These are phyloP conservation scores for Eupithecia dodoneata DNA, from an alignment of 2,888 invertebrate genomes.

Conservation along the genomic window DNA sequence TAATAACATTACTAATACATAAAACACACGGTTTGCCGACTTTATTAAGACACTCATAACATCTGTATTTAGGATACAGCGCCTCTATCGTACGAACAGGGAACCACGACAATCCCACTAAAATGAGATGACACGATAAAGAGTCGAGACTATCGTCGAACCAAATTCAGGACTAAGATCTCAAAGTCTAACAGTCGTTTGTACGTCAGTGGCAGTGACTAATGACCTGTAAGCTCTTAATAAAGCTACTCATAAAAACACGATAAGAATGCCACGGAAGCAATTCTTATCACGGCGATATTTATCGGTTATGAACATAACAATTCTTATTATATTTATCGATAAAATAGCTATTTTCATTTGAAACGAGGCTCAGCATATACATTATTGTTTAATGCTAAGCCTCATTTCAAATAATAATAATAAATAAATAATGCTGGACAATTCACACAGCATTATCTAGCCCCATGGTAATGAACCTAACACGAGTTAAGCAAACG, in stretches of 20 bases:
- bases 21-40: neutral
- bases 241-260: constrained; percentile 14
- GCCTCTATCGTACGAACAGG: neutral
- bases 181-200: neutral
- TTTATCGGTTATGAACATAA: constrained; percentile 24
- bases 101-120: neutral
- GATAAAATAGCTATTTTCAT: neutral
- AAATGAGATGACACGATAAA: neutral
- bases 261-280: constrained; percentile 60
- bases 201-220: neutral
- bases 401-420: neutral
- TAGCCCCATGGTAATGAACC: too few species aligned
- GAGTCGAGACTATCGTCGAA: neutral
- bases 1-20: too few species aligned
- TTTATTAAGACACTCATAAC: neutral
- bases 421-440: too few species aligned
- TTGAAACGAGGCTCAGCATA: neutral
- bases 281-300: constrained; percentile 52
- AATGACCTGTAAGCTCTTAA: neutral
- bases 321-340: neutral
- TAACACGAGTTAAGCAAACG: neutral
- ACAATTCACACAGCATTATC: too few species aligned
- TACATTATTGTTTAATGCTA: too few species aligned
- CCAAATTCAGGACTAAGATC: too few species aligned
- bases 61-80: neutral